These are phyloP conservation scores for Lochmaea capreae DNA, from an alignment of 2,888 invertebrate genomes.

Conservation along the genomic window DNA sequence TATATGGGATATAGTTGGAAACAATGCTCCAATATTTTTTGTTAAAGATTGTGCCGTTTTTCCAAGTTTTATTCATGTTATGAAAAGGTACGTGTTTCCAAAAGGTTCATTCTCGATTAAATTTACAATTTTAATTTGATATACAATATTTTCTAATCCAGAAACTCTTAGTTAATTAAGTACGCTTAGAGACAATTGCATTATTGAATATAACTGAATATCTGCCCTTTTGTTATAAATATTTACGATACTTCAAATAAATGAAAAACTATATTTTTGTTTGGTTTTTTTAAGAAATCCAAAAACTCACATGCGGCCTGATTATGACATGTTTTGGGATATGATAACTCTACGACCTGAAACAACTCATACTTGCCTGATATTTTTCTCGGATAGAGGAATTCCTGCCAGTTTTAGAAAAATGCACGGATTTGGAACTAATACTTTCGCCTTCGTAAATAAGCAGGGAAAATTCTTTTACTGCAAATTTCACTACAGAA, in stretches of 20 bases:
- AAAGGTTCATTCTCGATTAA: neutral
- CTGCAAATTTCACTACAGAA: conserved; percentile 94
- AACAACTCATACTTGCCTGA: conserved; percentile 83
- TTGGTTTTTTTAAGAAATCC: conserved; percentile 77
- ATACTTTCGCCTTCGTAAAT: conserved; percentile 93
- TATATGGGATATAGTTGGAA: conserved; percentile 93
- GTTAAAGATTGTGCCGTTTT: conserved; percentile 90
- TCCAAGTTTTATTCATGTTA: conserved; percentile 95
- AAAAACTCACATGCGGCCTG: conserved; percentile 83
- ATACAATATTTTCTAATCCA: too few species aligned
- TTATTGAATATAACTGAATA: too few species aligned
- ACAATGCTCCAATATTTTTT: conserved; percentile 94
- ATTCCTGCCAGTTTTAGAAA: conserved; percentile 85
- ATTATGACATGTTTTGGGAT: conserved; percentile 97
- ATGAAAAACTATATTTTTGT: too few species aligned
- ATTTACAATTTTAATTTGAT: neutral
- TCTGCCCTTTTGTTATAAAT: too few species aligned
- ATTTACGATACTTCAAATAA: too few species aligned
- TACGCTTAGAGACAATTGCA: too few species aligned
- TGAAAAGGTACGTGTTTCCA: conserved; percentile 75
- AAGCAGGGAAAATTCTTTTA: conserved; percentile 76
- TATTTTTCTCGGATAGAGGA: conserved; percentile 92
- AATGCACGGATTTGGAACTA: conserved; percentile 90
- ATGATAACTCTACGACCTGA: conserved; percentile 90
- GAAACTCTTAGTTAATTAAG: too few species aligned